A percentile compares a stretch with the other conserved stretches of the same genome.
Conservation (phyloP, 1,140 invertebrate species). For the Brachystomella parvula region DNA sequence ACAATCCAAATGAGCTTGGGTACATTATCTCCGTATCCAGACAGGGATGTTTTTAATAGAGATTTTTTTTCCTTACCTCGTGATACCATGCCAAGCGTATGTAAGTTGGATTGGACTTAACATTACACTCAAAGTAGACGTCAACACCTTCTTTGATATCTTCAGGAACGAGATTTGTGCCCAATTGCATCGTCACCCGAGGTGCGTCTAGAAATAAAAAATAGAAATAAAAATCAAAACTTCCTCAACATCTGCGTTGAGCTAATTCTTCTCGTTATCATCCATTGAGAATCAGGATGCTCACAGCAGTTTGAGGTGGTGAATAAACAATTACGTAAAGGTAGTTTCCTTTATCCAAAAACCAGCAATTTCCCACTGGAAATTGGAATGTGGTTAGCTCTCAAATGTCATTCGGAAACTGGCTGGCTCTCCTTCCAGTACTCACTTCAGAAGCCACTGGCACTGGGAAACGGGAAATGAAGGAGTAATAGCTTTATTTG, state of each 20-base stretch:
- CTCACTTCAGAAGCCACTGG: not conserved
- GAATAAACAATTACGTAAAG: not conserved
- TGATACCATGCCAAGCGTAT: constrained; percentile 76
- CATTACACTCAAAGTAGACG: constrained; percentile 61
- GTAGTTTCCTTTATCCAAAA: not conserved
- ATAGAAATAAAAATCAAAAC: not conserved
- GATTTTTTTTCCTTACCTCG: constrained; percentile 56
- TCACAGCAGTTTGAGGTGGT: not conserved
- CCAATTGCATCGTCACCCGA: constrained; percentile 66
- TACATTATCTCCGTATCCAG: not conserved
- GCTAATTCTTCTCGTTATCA: too few species aligned
- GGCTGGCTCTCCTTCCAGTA: too few species aligned
- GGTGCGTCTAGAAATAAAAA: constrained; percentile 55
- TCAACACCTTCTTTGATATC: constrained; percentile 78
- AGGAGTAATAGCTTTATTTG: not conserved
- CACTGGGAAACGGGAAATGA: not conserved
- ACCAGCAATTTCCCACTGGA: not conserved
- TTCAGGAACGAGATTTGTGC: constrained; percentile 64
- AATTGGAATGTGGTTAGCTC: not conserved
- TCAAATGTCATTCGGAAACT: too few species aligned
- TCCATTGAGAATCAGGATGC: too few species aligned
- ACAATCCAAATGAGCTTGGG: not conserved
- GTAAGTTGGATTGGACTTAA: constrained; percentile 68
- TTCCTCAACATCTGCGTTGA: not conserved
- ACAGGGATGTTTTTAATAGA: not conserved